Conservation (phyloP, 2,888 invertebrate genomes). For the Hypomecis punctinalis region DNA sequence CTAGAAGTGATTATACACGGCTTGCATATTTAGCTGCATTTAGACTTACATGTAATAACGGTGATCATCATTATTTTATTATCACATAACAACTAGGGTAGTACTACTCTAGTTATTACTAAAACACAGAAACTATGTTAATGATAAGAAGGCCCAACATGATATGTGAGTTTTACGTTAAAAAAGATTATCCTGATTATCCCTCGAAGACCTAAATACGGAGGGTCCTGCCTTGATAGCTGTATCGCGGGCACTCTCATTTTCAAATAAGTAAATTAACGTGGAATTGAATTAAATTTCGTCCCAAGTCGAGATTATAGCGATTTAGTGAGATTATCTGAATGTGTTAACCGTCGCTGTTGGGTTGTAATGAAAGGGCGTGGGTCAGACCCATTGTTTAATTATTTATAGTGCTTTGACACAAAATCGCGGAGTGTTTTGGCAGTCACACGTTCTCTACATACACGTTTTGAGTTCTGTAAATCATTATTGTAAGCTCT, state of each 20-base stretch:
- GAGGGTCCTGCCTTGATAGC: conserved; percentile 63
- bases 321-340: conserved; percentile 81
- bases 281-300: conserved; percentile 80
- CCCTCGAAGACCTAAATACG: conserved; percentile 58
- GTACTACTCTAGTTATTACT: background rate
- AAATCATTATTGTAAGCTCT: too few relatives aligned
- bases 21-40: too few relatives aligned
- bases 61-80: too few relatives aligned
- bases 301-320: conserved; percentile 76
- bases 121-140: conserved; percentile 7
- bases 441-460: conserved; percentile 46
- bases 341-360: conserved; percentile 79
- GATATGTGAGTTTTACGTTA: conserved; percentile 57
- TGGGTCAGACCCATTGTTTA: conserved; percentile 75
- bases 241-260: conserved; percentile 66
- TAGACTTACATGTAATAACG: background rate
- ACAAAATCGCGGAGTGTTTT: conserved; percentile 57
- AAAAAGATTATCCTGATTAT: conserved; percentile 72
- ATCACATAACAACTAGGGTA: too few relatives aligned
- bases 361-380: conserved; percentile 72
- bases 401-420: conserved; percentile 74
- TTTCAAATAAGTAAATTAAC: conserved; percentile 82
- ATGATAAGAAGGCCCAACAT: conserved; percentile 38
- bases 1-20: too few relatives aligned
- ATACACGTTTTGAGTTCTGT: background rate